Evolutionary conservation across 2,113 vertebrate species (phyloP).

Genomic region (Gnathonemus echidnorhynchus): DNA sequence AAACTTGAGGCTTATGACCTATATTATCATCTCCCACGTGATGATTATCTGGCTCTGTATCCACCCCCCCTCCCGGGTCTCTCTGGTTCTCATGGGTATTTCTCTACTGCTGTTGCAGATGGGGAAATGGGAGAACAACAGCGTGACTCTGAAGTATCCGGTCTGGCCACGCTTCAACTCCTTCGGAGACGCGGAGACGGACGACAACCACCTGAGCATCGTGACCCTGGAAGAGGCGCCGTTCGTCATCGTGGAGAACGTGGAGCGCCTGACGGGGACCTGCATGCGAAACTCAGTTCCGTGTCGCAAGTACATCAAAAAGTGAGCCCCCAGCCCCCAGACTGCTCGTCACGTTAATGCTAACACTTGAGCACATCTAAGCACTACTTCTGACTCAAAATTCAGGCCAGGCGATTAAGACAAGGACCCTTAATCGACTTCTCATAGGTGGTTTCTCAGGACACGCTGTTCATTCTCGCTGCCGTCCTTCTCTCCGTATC

Average conservation of each 20-base stretch:
- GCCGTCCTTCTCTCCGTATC: slow-evolving; percentile 33
- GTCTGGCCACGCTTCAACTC: slow-evolving; percentile 96
- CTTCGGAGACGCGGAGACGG: slow-evolving; percentile 78
- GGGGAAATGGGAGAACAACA: slow-evolving; percentile 91
- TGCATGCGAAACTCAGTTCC: slow-evolving; percentile 95
- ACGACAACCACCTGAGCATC: slow-evolving; percentile 92
- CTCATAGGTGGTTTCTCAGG: not conserved
- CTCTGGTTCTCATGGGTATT: not conserved
- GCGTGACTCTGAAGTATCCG: slow-evolving; percentile 80
- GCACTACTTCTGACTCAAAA: not conserved
- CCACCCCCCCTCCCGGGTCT: not conserved
- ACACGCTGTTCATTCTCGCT: slow-evolving; percentile 1
- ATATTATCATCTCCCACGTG: not conserved
- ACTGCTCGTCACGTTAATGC: not conserved
- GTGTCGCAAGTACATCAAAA: slow-evolving; percentile 86
- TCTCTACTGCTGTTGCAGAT: slow-evolving; percentile 61
- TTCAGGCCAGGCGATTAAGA: not conserved
- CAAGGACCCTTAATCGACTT: not conserved
- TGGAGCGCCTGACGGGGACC: slow-evolving; percentile 87
- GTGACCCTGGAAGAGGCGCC: slow-evolving; percentile 97
- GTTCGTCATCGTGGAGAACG: slow-evolving; percentile 93
- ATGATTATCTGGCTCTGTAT: not conserved
- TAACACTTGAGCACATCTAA: not conserved
- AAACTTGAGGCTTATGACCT: not conserved
- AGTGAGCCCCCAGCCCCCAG: slow-evolving; percentile 62